Evolutionary conservation across 1,140 invertebrate species (phyloP).

Genomic region (Apis mellifera): Amel_HAv3.1 CM009942.2:7370001-7370500

Average conservation of each 20-base stretch:
- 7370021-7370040: constrained; percentile 49
- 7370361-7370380: not conserved
- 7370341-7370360: not conserved
- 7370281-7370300: not conserved
- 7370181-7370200: constrained; percentile 1
- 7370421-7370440: constrained; percentile 49
- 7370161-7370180: not conserved
- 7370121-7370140: too few species aligned
- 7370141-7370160: not conserved
- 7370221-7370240: not conserved
- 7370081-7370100: constrained; percentile 15
- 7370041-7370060: not conserved
- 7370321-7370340: not conserved
- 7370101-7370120: constrained; percentile 20
- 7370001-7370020: constrained; percentile 35
- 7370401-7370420: constrained; percentile 29
- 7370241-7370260: too few species aligned
- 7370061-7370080: constrained; percentile 45
- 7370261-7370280: too few species aligned
- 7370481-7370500: constrained; percentile 51
- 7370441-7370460: constrained; percentile 1
- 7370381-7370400: not conserved
- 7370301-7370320: not conserved
- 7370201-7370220: not conserved
- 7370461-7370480: constrained; percentile 49